Base-by-base conservation (phyloP, 2,888 invertebrate genomes). In the Pseudococcus viburni region DNA sequence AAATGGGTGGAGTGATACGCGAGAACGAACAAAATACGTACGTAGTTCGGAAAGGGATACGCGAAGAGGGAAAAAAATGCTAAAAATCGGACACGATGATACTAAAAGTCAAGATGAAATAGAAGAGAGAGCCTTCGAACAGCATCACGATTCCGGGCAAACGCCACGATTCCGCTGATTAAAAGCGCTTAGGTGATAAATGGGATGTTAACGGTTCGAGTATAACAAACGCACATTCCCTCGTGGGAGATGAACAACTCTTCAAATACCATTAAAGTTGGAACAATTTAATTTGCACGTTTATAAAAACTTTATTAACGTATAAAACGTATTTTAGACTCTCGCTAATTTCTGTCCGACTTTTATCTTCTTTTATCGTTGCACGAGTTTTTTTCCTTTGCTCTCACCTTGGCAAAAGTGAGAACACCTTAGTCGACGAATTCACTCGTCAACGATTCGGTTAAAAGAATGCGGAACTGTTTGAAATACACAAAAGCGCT, bases 211-310 rank as follows among this genome's bases (percentile, higher is more conserved):
- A 77, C 77, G 77, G 77, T 77, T 77, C 77, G 77, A 39, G 77
- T 77, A 42, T 42, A 77, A 77, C 77, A 77, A 77, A 77, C 77
- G 77, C 42, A 42, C 42, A 39, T 39, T 39, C 39, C 42, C 77
- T 26, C 77, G 4, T 42, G 77, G 77, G 77, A 77, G 77, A 77
- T 77, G 77, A 42, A 42, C 17, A 77, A 77, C 77, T 77, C 77
- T 77, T 77, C 77, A 77, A 77, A 77, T 42, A 42, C 77, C 77
- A 77, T 77, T 77, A 77, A 77, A 77, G 39, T 77, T 42, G 55
- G 73, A 77, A 42, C 77, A 77, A 77, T 77, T 77, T 77, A 77
- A 77, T 77, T 77, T 77, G n/a, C 77, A 77, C 77, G 77, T 77
- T 77, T 77, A 42, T 77, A 77, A 77, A 77, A 77, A 77, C 39